Percentiles rank a stretch among this genome's conserved stretches.
phyloP scores from a whole-genome alignment of 1,140 invertebrate species.

The Cyclina sinensis region DNA sequence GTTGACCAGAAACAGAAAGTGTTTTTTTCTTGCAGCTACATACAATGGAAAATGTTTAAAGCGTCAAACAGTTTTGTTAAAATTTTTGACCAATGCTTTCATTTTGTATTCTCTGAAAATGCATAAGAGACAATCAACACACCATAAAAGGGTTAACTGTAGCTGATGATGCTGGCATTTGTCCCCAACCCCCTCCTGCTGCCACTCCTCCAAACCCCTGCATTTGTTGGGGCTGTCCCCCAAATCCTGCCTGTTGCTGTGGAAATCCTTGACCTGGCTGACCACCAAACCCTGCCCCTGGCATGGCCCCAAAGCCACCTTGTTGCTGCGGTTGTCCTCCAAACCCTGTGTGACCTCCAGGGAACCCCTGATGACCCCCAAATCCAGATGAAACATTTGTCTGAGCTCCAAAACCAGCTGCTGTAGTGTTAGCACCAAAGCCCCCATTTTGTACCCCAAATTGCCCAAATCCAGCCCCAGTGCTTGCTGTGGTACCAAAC shows the following conservation, averaged over 20 bases:
- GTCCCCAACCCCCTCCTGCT: constrained; percentile 60
- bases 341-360: constrained; percentile 64
- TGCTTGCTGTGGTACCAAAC: constrained; percentile 60
- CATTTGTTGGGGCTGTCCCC: constrained; percentile 53
- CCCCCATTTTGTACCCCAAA: constrained; percentile 64
- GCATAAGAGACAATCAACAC: too few species aligned
- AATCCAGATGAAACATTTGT: constrained; percentile 35
- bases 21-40: too few species aligned
- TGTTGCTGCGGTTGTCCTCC: constrained; percentile 42
- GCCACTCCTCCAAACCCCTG: constrained; percentile 55
- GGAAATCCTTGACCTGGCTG: constrained; percentile 50
- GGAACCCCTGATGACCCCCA: constrained; percentile 25
- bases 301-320: constrained; percentile 50
- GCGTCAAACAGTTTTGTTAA: too few species aligned
- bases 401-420: constrained; percentile 38
- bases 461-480: constrained; percentile 65
- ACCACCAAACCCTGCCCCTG: constrained; percentile 42
- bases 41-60: too few species aligned
- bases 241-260: constrained; percentile 38
- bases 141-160: constrained; percentile 79
- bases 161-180: constrained; percentile 31
- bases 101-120: too few species aligned
- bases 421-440: constrained; percentile 56
- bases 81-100: too few species aligned
- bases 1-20: too few species aligned